Conservation (phyloP, 2,113 vertebrate species). For the Prolemur simus region DNA sequence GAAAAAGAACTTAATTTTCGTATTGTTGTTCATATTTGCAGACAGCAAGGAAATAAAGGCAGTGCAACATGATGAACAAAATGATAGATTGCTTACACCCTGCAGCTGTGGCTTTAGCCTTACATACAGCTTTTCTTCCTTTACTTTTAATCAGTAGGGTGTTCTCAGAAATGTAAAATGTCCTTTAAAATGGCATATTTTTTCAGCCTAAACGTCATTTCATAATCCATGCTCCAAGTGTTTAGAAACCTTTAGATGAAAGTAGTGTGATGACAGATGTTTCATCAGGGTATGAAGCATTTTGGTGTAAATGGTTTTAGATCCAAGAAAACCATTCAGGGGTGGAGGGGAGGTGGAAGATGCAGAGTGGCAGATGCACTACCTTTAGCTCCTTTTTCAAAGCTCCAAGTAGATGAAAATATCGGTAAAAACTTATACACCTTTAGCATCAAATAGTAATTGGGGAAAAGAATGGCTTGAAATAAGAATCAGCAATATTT, state of each 20-base stretch:
- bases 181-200: background rate
- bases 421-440: background rate
- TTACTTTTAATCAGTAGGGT: conserved; percentile 12
- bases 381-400: background rate
- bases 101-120: conserved; percentile 34
- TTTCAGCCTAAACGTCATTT: conserved; percentile 12
- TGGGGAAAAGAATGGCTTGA: background rate
- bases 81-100: conserved; percentile 13
- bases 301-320: background rate
- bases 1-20: conserved; percentile 45
- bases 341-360: background rate
- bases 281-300: background rate
- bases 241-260: conserved; percentile 59
- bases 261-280: conserved; percentile 1
- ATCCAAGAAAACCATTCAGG: background rate
- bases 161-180: conserved; percentile 49
- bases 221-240: conserved; percentile 21
- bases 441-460: background rate
- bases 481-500: background rate
- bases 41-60: background rate
- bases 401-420: conserved; percentile 1
- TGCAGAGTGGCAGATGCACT: background rate
- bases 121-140: background rate
- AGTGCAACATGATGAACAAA: background rate
- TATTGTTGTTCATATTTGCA: conserved; percentile 51